Evolutionary conservation across 2,797 vertebrate species (phyloP), one percentile per base, ranked within the genome.

Genomic region (Parauchenoglanis ngamensis): DNA sequence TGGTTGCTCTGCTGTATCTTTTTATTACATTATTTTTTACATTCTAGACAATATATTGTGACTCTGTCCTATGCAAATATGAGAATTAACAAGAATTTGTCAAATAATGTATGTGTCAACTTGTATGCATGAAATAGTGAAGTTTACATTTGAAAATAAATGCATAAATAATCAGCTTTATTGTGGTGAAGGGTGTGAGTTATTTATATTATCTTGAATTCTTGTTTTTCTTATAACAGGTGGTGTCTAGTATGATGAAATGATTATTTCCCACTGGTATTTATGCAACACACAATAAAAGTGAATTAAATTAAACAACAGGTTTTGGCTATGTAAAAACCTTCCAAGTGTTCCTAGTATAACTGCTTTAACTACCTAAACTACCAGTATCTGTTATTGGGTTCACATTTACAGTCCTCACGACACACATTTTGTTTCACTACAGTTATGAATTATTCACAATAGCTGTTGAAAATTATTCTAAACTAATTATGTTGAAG

Each of bases 111-210:
- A 95, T 96, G 96, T 98, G 96, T 97, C 97, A 97, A 97, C 95
- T 96, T 97, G 97, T 97, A 98, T 98, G 97, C 98, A 99, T 98
- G 98, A 96, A 96, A 97, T 99, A 98, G 97, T 96, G 96, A 98
- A 93, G 96, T 99, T 98, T 99, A 97, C 97, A 97, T 98, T 98
- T 98, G 97, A 96, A 97, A 99, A 98, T 98, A 99, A 98, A 97
- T 97, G 95, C 94, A 94, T 95, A 96, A 96, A 96, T 95, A 96
- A 96, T 93, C 92, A 92, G 89, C 90, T 88, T 67, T 56, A 59
- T 56, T 79, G 56, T 52, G 21, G 57, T 83, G 49, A 84, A 76
- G 52, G n/a, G 1, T 85, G 84, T 83, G 63, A 54, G 54, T 87
- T 85, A 67, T 87, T 85, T 21, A 59, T 89, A 59, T 89, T 54